Evolutionary conservation across 2,888 invertebrate genomes (phyloP).

Genomic region (Allolobophora icterica): DNA sequence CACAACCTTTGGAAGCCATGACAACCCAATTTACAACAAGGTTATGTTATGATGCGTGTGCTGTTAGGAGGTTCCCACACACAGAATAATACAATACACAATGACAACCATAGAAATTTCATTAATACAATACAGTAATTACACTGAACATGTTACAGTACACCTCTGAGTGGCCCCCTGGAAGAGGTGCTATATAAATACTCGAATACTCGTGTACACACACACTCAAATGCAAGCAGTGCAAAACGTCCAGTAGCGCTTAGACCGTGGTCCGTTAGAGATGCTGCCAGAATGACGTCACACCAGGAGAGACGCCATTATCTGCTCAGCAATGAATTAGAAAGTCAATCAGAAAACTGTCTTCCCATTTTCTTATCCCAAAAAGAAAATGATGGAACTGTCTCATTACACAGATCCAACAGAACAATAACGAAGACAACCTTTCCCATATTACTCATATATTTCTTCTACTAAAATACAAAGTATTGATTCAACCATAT

Average conservation of each 20-base stretch:
- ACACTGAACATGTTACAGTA: neutral
- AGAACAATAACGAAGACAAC: neutral
- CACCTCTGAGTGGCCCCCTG: too few relatives aligned
- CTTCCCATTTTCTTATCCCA: conserved; percentile 8
- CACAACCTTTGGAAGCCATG: too few relatives aligned
- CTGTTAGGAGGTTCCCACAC: too few relatives aligned
- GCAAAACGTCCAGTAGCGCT: neutral
- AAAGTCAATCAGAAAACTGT: conserved; percentile 17
- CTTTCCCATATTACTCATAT: neutral
- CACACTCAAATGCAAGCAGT: neutral
- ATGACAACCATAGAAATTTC: neutral
- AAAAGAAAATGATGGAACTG: neutral
- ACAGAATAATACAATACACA: too few relatives aligned
- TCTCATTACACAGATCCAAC: neutral
- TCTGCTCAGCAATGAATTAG: conserved; percentile 12
- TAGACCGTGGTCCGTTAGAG: neutral
- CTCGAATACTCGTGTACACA: too few relatives aligned
- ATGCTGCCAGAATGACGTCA: neutral
- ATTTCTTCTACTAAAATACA: neutral
- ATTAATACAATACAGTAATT: neutral
- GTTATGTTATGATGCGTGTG: too few relatives aligned
- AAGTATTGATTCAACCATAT: conserved; percentile 1
- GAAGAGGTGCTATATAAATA: too few relatives aligned
- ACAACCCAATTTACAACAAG: too few relatives aligned
- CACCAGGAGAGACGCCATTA: neutral